Evolutionary conservation across 92 coral and sea anemone genomes (phyloP).

Genomic region (Bergia sp.): DNA sequence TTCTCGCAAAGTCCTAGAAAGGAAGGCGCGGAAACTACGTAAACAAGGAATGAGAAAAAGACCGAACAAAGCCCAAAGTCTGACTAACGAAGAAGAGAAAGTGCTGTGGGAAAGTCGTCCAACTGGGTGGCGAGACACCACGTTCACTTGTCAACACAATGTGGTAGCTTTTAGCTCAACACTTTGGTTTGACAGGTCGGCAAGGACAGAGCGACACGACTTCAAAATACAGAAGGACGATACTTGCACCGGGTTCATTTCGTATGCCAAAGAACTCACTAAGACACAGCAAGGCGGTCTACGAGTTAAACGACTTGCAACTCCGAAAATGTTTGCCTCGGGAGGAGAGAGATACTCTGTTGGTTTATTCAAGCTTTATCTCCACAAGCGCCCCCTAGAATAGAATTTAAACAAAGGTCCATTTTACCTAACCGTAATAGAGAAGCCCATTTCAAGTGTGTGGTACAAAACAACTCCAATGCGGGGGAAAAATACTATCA

Average conservation of each 20-base stretch:
- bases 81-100: conserved; percentile 50
- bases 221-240: conserved; percentile 48
- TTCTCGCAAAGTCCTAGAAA: conserved; percentile 53
- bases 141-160: conserved; percentile 33
- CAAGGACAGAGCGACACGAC: conserved; percentile 54
- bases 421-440: conserved; percentile 55
- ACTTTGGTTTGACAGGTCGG: conserved; percentile 47
- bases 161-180: conserved; percentile 48
- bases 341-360: conserved; percentile 32
- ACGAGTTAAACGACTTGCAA: conserved; percentile 41
- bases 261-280: conserved; percentile 10
- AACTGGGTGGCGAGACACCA: conserved; percentile 24
- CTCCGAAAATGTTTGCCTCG: conserved; percentile 57
- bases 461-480: conserved; percentile 63
- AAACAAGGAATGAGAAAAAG: conserved; percentile 48
- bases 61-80: conserved; percentile 48
- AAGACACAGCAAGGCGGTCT: conserved; percentile 46
- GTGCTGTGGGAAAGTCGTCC: conserved; percentile 38
- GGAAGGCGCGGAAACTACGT: conserved; percentile 51
- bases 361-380: conserved; percentile 43
- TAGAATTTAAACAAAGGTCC: conserved; percentile 49
- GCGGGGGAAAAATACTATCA: conserved; percentile 50
- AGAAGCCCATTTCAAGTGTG: conserved; percentile 36
- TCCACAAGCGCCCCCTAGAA: conserved; percentile 35
- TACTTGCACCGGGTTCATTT: conserved; percentile 29